A percentile compares a stretch with the other conserved stretches of the same genome.
These are phyloP conservation scores for Percopsis omiscomaycus DNA, from an alignment of 2,797 vertebrate species.

Conservation along the genomic window DNA sequence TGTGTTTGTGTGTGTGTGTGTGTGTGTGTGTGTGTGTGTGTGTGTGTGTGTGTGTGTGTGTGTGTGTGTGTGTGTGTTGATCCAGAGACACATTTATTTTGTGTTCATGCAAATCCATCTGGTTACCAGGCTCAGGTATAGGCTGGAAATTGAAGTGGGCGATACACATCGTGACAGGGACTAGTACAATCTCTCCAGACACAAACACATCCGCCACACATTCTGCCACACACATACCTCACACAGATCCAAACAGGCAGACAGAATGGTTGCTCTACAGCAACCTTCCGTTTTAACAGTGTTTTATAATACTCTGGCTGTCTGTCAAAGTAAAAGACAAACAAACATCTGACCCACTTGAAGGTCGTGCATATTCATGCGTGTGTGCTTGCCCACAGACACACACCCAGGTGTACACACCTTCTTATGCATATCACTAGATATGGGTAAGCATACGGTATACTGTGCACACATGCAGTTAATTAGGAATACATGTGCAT, in stretches of 20 bases:
- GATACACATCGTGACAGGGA: conserved; percentile 55
- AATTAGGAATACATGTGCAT: no score
- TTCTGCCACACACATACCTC: neutral
- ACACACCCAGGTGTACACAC: no score
- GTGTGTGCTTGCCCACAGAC: no score
- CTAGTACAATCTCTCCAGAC: conserved; percentile 29
- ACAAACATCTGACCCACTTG: neutral
- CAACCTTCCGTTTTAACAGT: no score
- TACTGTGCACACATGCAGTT: no score
- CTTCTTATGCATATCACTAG: no score
- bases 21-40: conserved; percentile 21
- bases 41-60: neutral
- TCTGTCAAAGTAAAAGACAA: neutral
- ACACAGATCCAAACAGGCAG: neutral
- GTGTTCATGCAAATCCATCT: conserved; percentile 55
- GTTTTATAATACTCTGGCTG: no score
- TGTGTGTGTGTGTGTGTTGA: neutral
- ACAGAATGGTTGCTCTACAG: neutral
- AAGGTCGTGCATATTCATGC: neutral
- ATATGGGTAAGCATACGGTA: no score
- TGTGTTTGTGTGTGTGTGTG: no score
- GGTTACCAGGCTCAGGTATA: conserved; percentile 42
- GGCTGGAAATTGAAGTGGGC: conserved; percentile 53
- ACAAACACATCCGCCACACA: conserved; percentile 17
- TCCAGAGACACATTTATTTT: conserved; percentile 28